Evolutionary conservation across 2,797 vertebrate genomes (phyloP).

Genomic region (Pyrocephalus nanus): DNA sequence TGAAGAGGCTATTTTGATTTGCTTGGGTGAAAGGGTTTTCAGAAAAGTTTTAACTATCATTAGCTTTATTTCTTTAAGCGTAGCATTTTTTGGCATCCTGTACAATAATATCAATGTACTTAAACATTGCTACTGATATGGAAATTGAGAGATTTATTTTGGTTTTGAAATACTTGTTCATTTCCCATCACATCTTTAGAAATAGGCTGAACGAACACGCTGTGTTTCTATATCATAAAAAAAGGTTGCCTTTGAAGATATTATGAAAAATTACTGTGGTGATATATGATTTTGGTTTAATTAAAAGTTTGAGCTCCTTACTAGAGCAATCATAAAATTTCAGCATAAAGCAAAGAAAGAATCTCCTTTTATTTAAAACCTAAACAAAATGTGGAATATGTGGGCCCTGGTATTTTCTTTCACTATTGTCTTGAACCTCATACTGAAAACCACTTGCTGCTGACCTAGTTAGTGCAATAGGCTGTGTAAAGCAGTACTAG

Average conservation of each 20-base stretch:
- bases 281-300: background rate
- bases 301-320: background rate
- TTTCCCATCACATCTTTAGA: background rate
- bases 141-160: background rate
- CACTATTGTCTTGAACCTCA: background rate
- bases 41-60: background rate
- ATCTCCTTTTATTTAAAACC: background rate
- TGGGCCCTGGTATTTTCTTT: background rate
- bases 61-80: background rate
- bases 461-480: no score
- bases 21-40: background rate
- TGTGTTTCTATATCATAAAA: background rate
- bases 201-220: background rate
- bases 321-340: background rate
- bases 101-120: background rate
- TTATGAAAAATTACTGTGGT: background rate
- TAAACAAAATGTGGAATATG: background rate
- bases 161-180: background rate
- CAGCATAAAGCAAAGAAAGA: background rate
- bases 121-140: background rate
- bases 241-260: background rate
- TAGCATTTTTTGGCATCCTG: background rate
- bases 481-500: background rate
- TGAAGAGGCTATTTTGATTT: background rate
- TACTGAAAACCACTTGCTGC: background rate